Conservation (phyloP, 2,113 vertebrate genomes). For the Brachyhypopomus gauderio region DNA sequence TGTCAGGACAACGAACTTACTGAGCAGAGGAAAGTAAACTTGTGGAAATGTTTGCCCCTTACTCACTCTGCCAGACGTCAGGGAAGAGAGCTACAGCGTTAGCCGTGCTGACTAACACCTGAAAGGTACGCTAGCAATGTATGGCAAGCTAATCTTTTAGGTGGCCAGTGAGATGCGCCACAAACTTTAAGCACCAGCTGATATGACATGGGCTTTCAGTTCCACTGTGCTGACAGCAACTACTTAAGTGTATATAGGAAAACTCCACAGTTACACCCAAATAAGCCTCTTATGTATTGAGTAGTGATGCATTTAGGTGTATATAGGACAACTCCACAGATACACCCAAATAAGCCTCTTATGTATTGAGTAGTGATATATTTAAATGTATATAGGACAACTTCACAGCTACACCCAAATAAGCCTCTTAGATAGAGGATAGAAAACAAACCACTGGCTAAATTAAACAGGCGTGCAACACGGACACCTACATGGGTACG, state of each 20-base stretch:
- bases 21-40: slow-evolving; percentile 36
- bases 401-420: background rate
- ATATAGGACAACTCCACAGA: no score
- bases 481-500: background rate
- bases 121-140: background rate
- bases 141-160: background rate
- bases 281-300: no score
- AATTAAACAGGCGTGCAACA: background rate
- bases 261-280: no score
- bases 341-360: no score
- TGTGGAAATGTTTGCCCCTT: background rate
- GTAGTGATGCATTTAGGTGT: no score
- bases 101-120: background rate
- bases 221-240: background rate
- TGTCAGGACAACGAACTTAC: slow-evolving; percentile 32
- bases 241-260: no score
- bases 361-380: no score
- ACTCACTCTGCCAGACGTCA: no score
- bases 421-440: background rate
- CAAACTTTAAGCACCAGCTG: background rate
- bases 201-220: background rate
- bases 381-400: no score
- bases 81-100: background rate
- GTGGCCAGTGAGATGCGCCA: background rate
- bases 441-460: background rate